Percentiles rank a stretch among this genome's conserved stretches.
These are phyloP conservation scores for Bombycilla garrulus DNA, from an alignment of 2,113 vertebrate genomes.

Conservation along the genomic window DNA sequence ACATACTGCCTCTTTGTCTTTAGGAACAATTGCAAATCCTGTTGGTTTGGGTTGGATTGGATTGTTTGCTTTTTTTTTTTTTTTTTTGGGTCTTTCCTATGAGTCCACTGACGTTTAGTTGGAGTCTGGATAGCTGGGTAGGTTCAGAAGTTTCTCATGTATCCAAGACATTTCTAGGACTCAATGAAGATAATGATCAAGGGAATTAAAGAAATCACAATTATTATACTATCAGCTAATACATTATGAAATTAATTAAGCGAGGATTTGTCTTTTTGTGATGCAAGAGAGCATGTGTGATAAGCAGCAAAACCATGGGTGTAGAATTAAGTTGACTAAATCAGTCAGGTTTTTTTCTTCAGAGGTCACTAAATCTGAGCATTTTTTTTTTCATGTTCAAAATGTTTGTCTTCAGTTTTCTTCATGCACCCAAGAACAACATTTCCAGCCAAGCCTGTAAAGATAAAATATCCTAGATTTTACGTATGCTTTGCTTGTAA, in stretches of 20 bases:
- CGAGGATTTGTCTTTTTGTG: not conserved
- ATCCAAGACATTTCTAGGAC: not conserved
- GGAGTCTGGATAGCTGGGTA: not conserved
- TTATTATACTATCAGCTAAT: not conserved
- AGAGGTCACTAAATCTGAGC: not conserved
- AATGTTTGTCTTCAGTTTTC: not conserved
- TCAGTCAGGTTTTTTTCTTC: not conserved
- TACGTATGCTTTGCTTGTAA: constrained; percentile 16
- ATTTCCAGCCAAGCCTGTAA: constrained; percentile 18
- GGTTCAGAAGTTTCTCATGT: not conserved
- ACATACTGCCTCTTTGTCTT: not conserved
- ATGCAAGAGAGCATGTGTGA: not conserved
- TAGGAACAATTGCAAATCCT: not conserved
- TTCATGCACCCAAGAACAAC: not conserved
- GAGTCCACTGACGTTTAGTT: not conserved
- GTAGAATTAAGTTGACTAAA: not conserved
- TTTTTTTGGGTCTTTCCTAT: not conserved
- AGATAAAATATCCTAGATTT: constrained; percentile 47
- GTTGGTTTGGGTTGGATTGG: not conserved
- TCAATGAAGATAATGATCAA: not conserved
- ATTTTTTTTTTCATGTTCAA: not conserved
- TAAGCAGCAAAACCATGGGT: not conserved
- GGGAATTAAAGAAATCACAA: not conserved
- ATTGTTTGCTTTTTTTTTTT: not conserved
- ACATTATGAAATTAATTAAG: not conserved